Conservation (phyloP, 2,888 invertebrate species). For the Andrena fulva region DNA sequence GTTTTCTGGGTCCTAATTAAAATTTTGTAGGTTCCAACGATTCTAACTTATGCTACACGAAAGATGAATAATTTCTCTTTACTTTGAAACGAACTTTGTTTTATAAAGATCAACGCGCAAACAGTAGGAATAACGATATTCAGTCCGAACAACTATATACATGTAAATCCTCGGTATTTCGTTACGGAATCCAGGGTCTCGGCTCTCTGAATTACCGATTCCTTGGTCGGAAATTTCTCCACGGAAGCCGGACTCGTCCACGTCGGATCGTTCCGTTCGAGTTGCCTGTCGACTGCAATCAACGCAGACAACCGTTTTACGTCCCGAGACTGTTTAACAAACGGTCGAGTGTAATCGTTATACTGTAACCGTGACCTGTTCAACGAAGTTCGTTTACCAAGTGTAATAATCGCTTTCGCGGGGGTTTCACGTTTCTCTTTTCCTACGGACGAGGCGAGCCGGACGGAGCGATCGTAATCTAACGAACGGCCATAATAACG, state of each 20-base stretch:
- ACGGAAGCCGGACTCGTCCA: conserved; percentile 11
- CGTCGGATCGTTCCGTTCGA: conserved; percentile 27
- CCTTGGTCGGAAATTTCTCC: conserved; percentile 31
- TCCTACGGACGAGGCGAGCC: conserved; percentile 8
- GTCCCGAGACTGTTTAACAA: conserved; percentile 20
- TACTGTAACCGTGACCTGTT: conserved; percentile 50
- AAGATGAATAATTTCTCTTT: too few species aligned
- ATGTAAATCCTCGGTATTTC: background rate
- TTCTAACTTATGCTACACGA: too few species aligned
- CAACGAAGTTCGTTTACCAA: conserved; percentile 51
- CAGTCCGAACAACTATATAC: too few species aligned
- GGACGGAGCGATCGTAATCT: conserved; percentile 51
- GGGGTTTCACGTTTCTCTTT: conserved; percentile 51
- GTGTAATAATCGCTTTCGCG: conserved; percentile 52
- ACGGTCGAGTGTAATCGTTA: conserved; percentile 28
- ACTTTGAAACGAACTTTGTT: too few species aligned
- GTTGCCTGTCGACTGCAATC: conserved; percentile 14
- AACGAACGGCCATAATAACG: conserved; percentile 45
- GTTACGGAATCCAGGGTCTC: conserved; percentile 38
- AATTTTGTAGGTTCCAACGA: too few species aligned
- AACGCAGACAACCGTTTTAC: conserved; percentile 6
- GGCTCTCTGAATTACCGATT: conserved; percentile 33
- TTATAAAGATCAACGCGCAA: too few species aligned
- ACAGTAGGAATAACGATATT: too few species aligned
- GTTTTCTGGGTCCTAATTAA: too few species aligned